Percentiles rank a stretch among this genome's conserved stretches.
These are phyloP conservation scores for Tenrec ecaudatus DNA, from an alignment of 2,113 vertebrate species.

Conservation along the genomic window DNA sequence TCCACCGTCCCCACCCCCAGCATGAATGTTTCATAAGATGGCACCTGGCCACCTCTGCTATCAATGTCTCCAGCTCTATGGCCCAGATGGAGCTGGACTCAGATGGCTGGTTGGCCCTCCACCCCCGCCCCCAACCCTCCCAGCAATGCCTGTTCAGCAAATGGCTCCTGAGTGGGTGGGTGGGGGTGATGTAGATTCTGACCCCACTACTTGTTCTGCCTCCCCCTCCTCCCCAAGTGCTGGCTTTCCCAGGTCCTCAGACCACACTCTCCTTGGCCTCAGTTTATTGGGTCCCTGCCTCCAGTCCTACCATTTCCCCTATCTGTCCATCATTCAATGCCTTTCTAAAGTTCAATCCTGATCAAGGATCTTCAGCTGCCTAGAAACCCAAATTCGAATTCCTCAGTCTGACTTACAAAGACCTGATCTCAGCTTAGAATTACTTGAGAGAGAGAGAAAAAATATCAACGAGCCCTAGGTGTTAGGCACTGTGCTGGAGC, in stretches of 20 bases:
- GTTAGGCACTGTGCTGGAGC: not conserved
- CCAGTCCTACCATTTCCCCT: not conserved
- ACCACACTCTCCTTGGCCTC: not conserved
- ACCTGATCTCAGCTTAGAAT: not conserved
- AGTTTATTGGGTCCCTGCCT: not conserved
- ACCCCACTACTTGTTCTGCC: not conserved
- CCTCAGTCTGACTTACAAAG: not conserved
- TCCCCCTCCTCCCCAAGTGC: not conserved
- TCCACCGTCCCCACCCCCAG: fast-evolving
- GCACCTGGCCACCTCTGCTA: slow-evolving; percentile 60
- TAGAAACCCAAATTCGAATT: not conserved
- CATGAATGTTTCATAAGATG: slow-evolving; percentile 82
- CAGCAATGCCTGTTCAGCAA: not conserved
- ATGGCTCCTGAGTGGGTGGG: not conserved
- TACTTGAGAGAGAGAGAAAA: not conserved
- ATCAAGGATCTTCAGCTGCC: not conserved
- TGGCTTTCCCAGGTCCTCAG: not conserved
- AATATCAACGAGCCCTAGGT: not conserved
- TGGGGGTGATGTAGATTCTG: not conserved
- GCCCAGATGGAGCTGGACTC: not conserved
- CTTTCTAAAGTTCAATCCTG: not conserved
- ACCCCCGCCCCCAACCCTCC: not conserved
- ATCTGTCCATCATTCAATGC: not conserved
- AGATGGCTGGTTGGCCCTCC: not conserved
- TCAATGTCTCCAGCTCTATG: slow-evolving; percentile 51